Percentiles rank a stretch among this genome's conserved stretches.
These are phyloP conservation scores for Esox niger DNA, from an alignment of 2,113 vertebrate species.

Conservation along the genomic window DNA sequence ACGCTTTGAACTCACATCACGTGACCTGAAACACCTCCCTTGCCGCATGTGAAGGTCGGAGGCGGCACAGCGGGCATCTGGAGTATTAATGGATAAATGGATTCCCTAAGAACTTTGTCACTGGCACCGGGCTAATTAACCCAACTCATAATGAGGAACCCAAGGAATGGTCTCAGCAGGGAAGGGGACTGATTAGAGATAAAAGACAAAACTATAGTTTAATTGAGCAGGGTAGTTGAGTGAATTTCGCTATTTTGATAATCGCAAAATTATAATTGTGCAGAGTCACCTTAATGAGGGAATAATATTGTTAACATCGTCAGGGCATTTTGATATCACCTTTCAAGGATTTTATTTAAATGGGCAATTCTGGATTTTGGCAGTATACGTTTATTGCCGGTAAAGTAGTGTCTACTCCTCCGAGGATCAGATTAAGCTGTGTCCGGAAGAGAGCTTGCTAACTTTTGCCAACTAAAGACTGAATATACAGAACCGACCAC, in stretches of 20 bases:
- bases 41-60: background rate
- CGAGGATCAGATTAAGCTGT: too few relatives aligned
- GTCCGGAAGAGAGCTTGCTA: too few relatives aligned
- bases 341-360: too few relatives aligned
- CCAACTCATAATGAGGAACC: constrained; percentile 59
- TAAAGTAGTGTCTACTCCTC: too few relatives aligned
- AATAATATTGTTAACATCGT: too few relatives aligned
- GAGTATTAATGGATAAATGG: constrained; percentile 56
- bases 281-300: too few relatives aligned
- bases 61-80: constrained; percentile 40
- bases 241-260: background rate
- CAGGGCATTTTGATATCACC: too few relatives aligned
- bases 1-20: background rate
- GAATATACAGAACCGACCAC: too few relatives aligned
- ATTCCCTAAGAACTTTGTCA: constrained; percentile 61
- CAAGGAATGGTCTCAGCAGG: constrained; percentile 52
- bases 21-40: constrained; percentile 2
- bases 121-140: constrained; percentile 60
- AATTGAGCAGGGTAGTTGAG: too few relatives aligned
- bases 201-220: background rate
- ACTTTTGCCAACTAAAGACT: too few relatives aligned
- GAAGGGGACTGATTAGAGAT: constrained; percentile 9
- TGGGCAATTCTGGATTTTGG: too few relatives aligned
- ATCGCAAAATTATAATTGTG: background rate
- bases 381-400: too few relatives aligned